phyloP scores from a whole-genome alignment of 2,113 vertebrate species.

The Thryonomys swinderianus region DNA sequence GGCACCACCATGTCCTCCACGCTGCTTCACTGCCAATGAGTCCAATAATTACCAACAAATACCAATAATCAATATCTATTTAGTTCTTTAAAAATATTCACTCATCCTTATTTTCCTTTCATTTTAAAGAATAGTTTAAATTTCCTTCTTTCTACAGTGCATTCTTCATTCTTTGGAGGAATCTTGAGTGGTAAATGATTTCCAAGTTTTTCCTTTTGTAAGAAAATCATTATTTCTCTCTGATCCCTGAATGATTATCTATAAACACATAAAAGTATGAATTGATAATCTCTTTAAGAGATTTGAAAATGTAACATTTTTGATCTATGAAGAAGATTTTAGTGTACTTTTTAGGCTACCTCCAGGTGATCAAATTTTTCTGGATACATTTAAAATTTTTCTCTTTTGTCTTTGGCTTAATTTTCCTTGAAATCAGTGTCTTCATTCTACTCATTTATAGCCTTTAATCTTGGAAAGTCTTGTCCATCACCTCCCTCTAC shows the following conservation, averaged over 20 bases:
- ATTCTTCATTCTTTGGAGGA: background rate
- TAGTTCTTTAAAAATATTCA: background rate
- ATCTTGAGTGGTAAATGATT: background rate
- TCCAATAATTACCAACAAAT: background rate
- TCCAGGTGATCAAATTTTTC: background rate
- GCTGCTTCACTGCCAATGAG: background rate
- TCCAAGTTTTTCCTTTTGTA: background rate
- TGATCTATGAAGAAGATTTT: background rate
- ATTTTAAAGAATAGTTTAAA: background rate
- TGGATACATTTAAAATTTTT: background rate
- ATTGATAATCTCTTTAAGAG: background rate
- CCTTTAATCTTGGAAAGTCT: background rate
- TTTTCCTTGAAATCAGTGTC: background rate
- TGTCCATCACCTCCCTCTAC: background rate
- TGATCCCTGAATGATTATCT: background rate
- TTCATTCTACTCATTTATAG: background rate
- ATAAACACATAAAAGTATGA: background rate
- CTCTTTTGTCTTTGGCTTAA: background rate
- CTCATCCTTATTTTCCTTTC: background rate
- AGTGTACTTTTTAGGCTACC: background rate
- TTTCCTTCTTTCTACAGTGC: background rate
- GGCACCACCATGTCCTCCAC: background rate
- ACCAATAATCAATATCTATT: background rate
- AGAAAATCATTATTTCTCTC: background rate
- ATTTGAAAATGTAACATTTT: background rate